Percentiles rank a stretch among this genome's conserved stretches.
Evolutionary conservation across 2,888 invertebrate genomes (phyloP).

Genomic region (Aphidoletes aphidimyza): DNA sequence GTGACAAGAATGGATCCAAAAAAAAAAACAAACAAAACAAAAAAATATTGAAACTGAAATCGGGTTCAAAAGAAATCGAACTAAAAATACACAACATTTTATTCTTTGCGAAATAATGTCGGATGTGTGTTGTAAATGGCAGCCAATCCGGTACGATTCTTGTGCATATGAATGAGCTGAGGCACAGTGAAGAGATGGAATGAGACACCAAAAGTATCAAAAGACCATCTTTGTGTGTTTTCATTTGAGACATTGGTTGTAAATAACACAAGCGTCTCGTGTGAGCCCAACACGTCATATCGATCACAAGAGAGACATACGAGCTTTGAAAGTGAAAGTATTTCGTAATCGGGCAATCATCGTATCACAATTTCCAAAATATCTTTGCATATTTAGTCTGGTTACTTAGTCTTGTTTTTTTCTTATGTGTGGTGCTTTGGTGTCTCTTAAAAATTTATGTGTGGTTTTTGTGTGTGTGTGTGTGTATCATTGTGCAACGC

Average conservation of each 20-base stretch:
- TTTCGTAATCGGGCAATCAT: slow-evolving; percentile 52
- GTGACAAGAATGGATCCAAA: too few relatives aligned
- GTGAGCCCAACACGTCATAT: background rate
- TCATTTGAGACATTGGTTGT: background rate
- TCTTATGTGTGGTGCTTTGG: background rate
- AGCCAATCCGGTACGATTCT: slow-evolving; percentile 1
- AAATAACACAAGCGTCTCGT: background rate
- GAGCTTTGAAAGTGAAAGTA: slow-evolving; percentile 54
- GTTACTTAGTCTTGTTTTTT: background rate
- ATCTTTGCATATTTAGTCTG: slow-evolving; percentile 50
- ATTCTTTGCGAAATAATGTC: slow-evolving; percentile 32
- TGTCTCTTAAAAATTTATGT: background rate
- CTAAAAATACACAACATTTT: background rate
- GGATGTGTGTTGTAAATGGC: slow-evolving; percentile 4
- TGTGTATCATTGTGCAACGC: slow-evolving; percentile 51
- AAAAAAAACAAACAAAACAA: background rate
- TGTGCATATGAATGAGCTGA: background rate
- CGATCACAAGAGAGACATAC: background rate
- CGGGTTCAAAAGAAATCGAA: slow-evolving; percentile 15
- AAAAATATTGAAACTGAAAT: background rate
- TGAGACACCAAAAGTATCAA: background rate
- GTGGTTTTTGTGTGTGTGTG: slow-evolving; percentile 49
- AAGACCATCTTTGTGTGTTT: slow-evolving; percentile 13
- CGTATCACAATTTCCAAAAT: slow-evolving; percentile 52
- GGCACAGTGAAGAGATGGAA: background rate